phyloP scores from a whole-genome alignment of 1,140 invertebrate genomes.

The Bradysia coprophila region DNA sequence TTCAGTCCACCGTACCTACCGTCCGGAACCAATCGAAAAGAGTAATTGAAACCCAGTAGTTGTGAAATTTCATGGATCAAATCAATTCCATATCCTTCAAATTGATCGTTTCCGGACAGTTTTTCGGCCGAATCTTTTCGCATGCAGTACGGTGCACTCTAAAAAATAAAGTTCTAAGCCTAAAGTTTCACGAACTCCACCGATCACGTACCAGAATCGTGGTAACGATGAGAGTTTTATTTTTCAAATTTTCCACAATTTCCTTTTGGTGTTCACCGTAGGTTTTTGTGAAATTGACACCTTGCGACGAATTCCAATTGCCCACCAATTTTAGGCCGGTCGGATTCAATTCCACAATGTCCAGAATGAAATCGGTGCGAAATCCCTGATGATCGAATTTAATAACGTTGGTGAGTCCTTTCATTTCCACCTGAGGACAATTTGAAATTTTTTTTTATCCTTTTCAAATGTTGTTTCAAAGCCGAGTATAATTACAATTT shows the following conservation, averaged over 20 bases:
- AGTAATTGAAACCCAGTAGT: slow-evolving; percentile 80
- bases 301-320: slow-evolving; percentile 69
- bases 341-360: slow-evolving; percentile 74
- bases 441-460: slow-evolving; percentile 5
- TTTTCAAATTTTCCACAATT: slow-evolving; percentile 72
- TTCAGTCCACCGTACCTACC: slow-evolving; percentile 64
- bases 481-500: slow-evolving; percentile 54
- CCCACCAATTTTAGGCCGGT: slow-evolving; percentile 68
- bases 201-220: slow-evolving; percentile 80
- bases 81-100: slow-evolving; percentile 76
- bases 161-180: slow-evolving; percentile 16
- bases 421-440: slow-evolving; percentile 60
- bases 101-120: slow-evolving; percentile 67
- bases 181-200: too few relatives aligned
- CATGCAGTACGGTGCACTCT: slow-evolving; percentile 89
- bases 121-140: slow-evolving; percentile 61
- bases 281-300: slow-evolving; percentile 78
- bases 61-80: slow-evolving; percentile 74
- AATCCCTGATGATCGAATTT: slow-evolving; percentile 91
- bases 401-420: slow-evolving; percentile 79
- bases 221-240: slow-evolving; percentile 82
- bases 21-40: slow-evolving; percentile 62
- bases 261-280: slow-evolving; percentile 66
- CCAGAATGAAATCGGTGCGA: slow-evolving; percentile 74
- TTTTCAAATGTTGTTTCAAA: neutral